A percentile compares a stretch with the other conserved stretches of the same genome.
Conservation (phyloP, 2,113 vertebrate genomes). For the Puffinus mauretanicus region DNA sequence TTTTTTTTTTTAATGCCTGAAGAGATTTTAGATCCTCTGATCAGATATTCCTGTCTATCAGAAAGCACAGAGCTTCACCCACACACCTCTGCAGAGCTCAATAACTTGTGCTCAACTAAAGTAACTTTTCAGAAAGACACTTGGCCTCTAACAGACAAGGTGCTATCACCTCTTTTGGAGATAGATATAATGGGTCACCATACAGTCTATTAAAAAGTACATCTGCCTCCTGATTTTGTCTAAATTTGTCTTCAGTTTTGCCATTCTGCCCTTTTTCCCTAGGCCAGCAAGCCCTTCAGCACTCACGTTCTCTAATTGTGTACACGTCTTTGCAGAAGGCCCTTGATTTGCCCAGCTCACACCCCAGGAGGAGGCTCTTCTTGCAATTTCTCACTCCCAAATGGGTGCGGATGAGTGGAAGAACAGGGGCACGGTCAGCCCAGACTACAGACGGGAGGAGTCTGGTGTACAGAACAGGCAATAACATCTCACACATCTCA, state of each 20-base stretch:
- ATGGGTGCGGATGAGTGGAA: neutral
- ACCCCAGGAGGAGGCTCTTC: neutral
- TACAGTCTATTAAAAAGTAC: neutral
- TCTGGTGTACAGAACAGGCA: neutral
- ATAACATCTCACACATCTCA: neutral
- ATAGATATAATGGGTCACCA: rapidly evolving
- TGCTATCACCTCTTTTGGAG: neutral
- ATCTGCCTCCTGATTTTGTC: neutral
- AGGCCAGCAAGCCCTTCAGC: neutral
- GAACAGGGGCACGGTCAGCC: neutral
- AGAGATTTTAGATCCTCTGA: neutral
- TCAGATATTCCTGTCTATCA: neutral
- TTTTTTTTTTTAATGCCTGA: neutral
- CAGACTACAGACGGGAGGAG: neutral
- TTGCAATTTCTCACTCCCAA: neutral
- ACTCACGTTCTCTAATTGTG: neutral
- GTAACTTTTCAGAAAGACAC: neutral
- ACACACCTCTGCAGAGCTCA: neutral
- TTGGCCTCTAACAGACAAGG: neutral
- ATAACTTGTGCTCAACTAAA: neutral
- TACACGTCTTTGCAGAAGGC: neutral
- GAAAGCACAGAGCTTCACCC: neutral
- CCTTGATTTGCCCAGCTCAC: neutral
- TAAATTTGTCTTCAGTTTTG: neutral
- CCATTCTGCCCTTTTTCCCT: neutral